Conservation (phyloP, 2,797 vertebrate genomes). For the Falco concolor region DNA sequence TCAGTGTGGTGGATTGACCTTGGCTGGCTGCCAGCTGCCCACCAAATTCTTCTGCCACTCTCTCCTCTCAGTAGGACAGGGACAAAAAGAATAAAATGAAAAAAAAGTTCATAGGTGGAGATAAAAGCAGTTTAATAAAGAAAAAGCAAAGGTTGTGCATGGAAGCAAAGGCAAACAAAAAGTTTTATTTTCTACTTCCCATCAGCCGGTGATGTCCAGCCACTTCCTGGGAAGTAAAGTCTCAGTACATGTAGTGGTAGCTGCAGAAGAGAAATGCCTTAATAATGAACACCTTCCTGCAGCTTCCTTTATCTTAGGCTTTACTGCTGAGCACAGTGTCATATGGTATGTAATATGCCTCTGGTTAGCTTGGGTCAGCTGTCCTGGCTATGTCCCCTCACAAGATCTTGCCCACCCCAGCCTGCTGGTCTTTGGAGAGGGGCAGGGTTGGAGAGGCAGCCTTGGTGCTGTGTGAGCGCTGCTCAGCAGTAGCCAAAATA, state of each 20-base stretch:
- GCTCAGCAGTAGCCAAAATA: neutral
- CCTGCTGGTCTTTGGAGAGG: neutral
- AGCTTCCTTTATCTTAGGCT: neutral
- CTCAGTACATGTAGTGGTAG: fast-evolving
- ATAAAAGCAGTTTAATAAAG: neutral
- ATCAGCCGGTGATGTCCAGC: neutral
- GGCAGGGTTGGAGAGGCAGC: neutral
- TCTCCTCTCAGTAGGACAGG: neutral
- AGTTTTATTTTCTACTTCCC: neutral
- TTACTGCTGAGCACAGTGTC: neutral
- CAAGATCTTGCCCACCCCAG: too few species aligned
- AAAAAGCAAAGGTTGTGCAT: neutral
- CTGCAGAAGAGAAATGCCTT: neutral
- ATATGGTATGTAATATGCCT: neutral
- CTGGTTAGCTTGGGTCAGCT: neutral
- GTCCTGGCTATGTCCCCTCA: neutral
- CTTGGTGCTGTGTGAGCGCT: neutral
- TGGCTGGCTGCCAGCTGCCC: neutral
- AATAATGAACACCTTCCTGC: neutral
- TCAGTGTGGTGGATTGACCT: neutral
- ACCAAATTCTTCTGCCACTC: neutral
- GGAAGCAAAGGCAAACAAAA: neutral
- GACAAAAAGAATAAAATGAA: neutral
- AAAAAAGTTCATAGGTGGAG: neutral
- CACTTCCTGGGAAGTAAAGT: neutral